Evolutionary conservation across 2,888 invertebrate genomes (phyloP), one percentile per base, ranked within the genome.

Genomic region (Scelioninae gen. 1): DNA sequence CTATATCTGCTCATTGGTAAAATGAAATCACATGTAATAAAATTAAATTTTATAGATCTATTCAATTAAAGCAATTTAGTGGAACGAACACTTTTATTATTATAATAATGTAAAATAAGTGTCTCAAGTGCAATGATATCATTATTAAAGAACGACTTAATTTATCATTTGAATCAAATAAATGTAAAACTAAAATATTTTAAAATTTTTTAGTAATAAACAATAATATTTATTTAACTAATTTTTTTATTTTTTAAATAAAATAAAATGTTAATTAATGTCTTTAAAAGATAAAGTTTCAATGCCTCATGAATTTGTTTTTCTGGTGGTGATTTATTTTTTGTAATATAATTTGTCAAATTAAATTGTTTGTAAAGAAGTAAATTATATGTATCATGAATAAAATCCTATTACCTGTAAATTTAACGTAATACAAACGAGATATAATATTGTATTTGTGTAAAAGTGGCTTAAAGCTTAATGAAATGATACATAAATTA

Each of bases 11-110:
- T 31, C 34, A 40, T 45, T 53, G 58, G 34, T 69, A 58, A 69
- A 58, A 58, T 15, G 47, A 58, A 58, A 38, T 58, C 29, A 69
- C 38, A 32, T 49, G 38, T 49, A 58, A 38, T 69, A 49, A 58
- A 69, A 58, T 69, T 69, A 58, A 69, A 58, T 13, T 58, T 58
- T 68, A 68, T 31, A 51, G 66, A 43, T 55, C 32, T 16, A 68
- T 58, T 49, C 38, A 69, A 69, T 69, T 56, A 47, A 69, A 0
- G 38, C 23, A 47, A 58, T 58, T 47, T 40, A 53, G 51, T 31
- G 13, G 15, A 62, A 31, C 7, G n/a, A 62, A 16, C 49, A 9
- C 15, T 23, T 13, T 49, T 15, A 49, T 16, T 49, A 23, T 23
- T 2, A 16, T 5, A 49, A 49, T 49, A 16, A 49, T 49, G 11